phyloP scores from a whole-genome alignment of 2,797 vertebrate species.

The Enteromius argenteus region DNA sequence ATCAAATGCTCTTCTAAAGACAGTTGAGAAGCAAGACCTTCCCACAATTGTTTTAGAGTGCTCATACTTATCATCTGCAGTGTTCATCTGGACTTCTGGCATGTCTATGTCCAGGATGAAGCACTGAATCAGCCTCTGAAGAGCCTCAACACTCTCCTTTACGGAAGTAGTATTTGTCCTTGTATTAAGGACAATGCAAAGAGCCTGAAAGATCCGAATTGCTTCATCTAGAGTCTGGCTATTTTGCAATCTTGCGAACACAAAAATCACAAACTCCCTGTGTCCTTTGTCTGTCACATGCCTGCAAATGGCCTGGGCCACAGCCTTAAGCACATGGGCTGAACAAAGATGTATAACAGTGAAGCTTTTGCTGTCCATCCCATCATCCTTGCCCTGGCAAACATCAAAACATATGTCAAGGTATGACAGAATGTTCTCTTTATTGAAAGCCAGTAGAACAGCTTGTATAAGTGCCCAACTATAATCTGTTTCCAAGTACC shows the following conservation, averaged over 20 bases:
- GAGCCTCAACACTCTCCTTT: not conserved
- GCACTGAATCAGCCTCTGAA: not conserved
- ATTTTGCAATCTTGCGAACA: conserved; percentile 44
- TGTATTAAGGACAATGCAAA: conserved; percentile 10
- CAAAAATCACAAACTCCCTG: conserved; percentile 40
- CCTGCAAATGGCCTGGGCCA: conserved; percentile 18
- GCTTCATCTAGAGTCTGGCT: not conserved
- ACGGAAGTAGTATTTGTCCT: not conserved
- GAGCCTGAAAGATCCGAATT: not conserved
- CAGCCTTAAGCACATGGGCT: conserved; percentile 45
- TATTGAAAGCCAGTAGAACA: conserved; percentile 19
- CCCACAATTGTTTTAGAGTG: not conserved
- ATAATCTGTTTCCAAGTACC: conserved; percentile 46
- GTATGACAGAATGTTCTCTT: conserved; percentile 1
- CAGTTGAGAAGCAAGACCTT: conserved; percentile 6
- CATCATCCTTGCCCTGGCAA: conserved; percentile 1
- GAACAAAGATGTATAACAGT: conserved; percentile 49
- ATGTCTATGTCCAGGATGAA: not conserved
- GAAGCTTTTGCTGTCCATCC: conserved; percentile 5
- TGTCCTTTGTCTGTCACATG: conserved; percentile 43
- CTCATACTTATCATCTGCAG: not conserved
- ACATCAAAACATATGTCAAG: conserved; percentile 16
- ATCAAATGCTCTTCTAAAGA: not conserved
- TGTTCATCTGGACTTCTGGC: not conserved
- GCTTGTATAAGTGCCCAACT: conserved; percentile 29